These are phyloP conservation scores for Artibeus jamaicensis DNA, from an alignment of 2,797 vertebrate genomes.

Conservation along the genomic window DNA sequence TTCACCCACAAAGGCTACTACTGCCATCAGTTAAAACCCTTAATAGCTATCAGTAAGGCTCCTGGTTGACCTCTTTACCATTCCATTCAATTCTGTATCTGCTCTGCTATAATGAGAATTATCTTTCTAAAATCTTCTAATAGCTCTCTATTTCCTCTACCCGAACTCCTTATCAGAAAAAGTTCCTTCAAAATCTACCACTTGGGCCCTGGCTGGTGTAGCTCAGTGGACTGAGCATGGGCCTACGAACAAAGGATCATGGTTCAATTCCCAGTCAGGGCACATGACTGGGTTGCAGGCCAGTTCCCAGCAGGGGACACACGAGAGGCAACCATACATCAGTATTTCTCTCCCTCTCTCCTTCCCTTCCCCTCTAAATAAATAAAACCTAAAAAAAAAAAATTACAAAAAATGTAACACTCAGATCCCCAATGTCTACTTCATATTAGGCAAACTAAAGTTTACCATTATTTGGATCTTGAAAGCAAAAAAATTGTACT, in stretches of 20 bases:
- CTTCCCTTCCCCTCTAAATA: too few relatives aligned
- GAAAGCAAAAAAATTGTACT: background rate
- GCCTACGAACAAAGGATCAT: too few relatives aligned
- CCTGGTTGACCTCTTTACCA: background rate
- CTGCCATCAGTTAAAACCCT: conserved; percentile 11
- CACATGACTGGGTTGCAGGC: too few relatives aligned
- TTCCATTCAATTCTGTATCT: background rate
- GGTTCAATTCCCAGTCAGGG: too few relatives aligned
- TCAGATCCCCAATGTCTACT: background rate
- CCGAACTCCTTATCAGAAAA: conserved; percentile 10
- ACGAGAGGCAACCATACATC: too few relatives aligned
- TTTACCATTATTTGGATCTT: background rate
- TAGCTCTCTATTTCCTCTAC: background rate
- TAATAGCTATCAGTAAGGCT: background rate
- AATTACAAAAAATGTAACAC: too few relatives aligned
- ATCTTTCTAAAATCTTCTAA: conserved; percentile 9
- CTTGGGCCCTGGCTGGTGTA: background rate
- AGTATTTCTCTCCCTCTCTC: too few relatives aligned
- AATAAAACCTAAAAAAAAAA: too few relatives aligned
- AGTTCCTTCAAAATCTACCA: conserved; percentile 23
- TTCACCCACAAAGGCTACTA: background rate
- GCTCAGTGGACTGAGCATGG: too few relatives aligned
- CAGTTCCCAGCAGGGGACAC: too few relatives aligned
- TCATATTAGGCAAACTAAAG: background rate
- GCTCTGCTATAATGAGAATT: background rate